Percentiles rank a stretch among this genome's conserved stretches.
Conservation (phyloP, 1,140 invertebrate genomes). For the Medauroidea extradentata region DNA sequence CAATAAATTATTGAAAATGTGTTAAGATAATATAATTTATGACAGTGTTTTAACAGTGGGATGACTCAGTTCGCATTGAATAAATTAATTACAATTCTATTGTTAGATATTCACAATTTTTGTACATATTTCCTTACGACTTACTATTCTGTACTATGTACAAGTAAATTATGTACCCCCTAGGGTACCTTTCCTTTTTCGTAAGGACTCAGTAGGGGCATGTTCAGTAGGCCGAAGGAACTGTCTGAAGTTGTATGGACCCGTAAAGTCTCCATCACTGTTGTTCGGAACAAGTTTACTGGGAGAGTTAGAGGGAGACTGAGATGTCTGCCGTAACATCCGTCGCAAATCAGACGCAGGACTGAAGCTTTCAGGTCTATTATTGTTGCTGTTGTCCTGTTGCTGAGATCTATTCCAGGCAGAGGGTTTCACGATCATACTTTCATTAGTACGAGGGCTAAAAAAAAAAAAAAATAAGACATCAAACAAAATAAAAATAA, state of each 20-base stretch:
- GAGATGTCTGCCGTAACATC: slow-evolving; percentile 21
- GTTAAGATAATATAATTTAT: no score
- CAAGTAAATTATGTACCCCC: background rate
- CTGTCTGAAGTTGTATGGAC: slow-evolving; percentile 66
- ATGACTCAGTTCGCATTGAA: no score
- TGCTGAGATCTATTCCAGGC: background rate
- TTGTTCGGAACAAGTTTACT: slow-evolving; percentile 13
- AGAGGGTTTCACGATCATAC: background rate
- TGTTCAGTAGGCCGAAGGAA: slow-evolving; percentile 60
- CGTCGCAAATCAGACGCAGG: slow-evolving; percentile 24
- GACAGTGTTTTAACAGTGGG: no score
- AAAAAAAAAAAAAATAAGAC: background rate
- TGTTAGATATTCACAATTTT: no score
- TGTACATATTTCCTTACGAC: no score
- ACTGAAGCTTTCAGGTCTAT: slow-evolving; percentile 9
- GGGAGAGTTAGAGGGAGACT: background rate
- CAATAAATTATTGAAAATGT: no score
- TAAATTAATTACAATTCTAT: no score
- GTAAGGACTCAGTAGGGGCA: slow-evolving; percentile 63
- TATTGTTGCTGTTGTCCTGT: background rate
- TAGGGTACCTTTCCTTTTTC: slow-evolving; percentile 57
- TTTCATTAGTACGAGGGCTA: background rate
- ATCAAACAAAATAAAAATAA: background rate
- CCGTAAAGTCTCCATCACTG: slow-evolving; percentile 53
- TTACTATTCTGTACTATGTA: no score